Evolutionary conservation across 2,797 vertebrate species (phyloP), one percentile per base, ranked within the genome.

Genomic region (Pampus argenteus): DNA sequence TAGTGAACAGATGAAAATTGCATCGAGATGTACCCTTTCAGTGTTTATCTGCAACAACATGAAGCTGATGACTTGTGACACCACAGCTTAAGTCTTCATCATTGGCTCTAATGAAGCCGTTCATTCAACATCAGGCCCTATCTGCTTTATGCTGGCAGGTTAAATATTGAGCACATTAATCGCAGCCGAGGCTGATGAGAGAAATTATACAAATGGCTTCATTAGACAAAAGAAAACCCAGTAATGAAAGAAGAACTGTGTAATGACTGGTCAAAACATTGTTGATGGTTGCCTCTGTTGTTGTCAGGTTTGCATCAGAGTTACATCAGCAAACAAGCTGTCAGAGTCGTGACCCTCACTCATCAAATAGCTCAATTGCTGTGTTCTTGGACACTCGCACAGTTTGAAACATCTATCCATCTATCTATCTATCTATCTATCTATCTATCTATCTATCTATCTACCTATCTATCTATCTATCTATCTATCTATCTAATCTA

Each of bases 31-130:
- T 70, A 50, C 9, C 64, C 73, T 78, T 79, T 85, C 76, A 60
- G 14, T 79, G 64, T 82, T 78, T 71, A 83, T 88, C 65, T 66
- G 54, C 60, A 68, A 49, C 54, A 74, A 64, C 26, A 44, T 78
- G 74, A 84, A 25, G 50, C 68, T 80, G 74, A 85, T 83, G 80
- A 69, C 66, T 88, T 74, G 66, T 80, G 86, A 86, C 81, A 80
- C 72, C 29, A 9, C 68, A 57, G 68, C 26, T 71, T 71, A 76
- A 69, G 71, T 76, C 63, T 71, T 76, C 52, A 78, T 86, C 79
- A 78, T 62, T 52, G 51, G 57, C 76, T 74, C 66, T 82, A 82
- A 86, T 78, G 79, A 82, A 80, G 79, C 79, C 56, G 48, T 80
- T 82, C 73, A 59, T 81, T 74, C 67, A 66, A 55, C 78, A 75